Percentiles rank a stretch among this genome's conserved stretches.
Conservation (phyloP, 2,797 vertebrate species). For the Antrozous pallidus region DNA sequence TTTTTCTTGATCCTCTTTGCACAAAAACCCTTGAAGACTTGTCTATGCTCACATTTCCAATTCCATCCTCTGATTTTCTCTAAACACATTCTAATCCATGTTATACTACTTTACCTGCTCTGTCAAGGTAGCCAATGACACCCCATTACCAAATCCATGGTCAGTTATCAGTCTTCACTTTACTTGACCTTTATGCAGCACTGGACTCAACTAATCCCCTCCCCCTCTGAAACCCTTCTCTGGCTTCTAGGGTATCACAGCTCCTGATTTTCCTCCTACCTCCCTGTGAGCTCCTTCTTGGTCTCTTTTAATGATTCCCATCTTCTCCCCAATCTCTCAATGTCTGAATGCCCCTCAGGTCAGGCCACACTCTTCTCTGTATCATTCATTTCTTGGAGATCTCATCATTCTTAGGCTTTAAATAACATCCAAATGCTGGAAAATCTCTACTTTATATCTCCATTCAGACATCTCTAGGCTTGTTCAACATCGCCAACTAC, state of each 20-base stretch:
- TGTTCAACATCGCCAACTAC: not conserved
- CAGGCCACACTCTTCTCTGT: not conserved
- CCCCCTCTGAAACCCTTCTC: not conserved
- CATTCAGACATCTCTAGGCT: not conserved
- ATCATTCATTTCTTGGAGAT: not conserved
- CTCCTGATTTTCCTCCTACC: not conserved
- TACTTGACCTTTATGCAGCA: not conserved
- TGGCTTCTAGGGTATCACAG: not conserved
- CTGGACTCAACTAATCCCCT: not conserved
- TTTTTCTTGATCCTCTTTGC: slow-evolving; percentile 2
- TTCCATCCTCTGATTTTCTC: not conserved
- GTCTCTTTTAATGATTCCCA: not conserved
- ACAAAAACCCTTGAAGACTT: slow-evolving; percentile 14
- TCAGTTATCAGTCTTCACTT: not conserved
- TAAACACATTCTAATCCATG: not conserved
- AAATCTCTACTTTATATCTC: not conserved
- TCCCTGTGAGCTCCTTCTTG: not conserved
- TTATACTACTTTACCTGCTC: not conserved
- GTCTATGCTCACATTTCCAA: not conserved
- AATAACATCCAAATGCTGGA: not conserved
- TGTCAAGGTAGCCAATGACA: not conserved
- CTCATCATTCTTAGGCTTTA: not conserved
- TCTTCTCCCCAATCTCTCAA: not conserved
- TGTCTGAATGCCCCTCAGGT: not conserved
- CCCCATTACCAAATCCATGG: not conserved